These are phyloP conservation scores for Pluvianellus socialis DNA, from an alignment of 2,113 vertebrate species.

Conservation along the genomic window DNA sequence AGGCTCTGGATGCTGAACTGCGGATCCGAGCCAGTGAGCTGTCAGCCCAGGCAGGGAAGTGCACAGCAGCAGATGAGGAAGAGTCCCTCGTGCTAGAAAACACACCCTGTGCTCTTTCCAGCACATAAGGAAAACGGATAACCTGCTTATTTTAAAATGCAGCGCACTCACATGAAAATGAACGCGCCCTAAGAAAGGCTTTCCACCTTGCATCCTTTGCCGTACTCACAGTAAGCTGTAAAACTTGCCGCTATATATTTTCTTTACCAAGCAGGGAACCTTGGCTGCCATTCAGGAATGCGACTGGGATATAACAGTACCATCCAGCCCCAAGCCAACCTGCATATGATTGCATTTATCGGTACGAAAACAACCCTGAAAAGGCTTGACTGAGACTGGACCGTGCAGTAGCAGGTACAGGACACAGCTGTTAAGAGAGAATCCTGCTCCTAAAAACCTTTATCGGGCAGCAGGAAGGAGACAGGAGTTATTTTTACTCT, in stretches of 20 bases:
- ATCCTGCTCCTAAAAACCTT: background rate
- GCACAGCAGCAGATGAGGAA: background rate
- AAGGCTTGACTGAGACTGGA: background rate
- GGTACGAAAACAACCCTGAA: background rate
- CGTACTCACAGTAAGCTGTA: background rate
- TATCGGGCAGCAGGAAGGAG: background rate
- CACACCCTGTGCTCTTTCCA: background rate
- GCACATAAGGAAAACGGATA: background rate
- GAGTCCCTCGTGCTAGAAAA: background rate
- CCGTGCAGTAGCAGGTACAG: fast-evolving
- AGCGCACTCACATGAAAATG: background rate
- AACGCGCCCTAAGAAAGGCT: background rate
- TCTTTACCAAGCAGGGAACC: background rate
- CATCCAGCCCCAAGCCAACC: background rate
- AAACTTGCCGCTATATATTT: background rate
- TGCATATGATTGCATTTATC: background rate
- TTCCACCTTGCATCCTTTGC: background rate
- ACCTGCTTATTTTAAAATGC: background rate
- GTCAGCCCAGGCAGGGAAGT: background rate
- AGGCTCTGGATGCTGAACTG: background rate
- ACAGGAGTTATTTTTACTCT: background rate
- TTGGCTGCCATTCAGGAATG: slow-evolving; percentile 32
- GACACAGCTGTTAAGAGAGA: background rate
- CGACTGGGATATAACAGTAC: background rate
- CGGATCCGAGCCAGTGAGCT: background rate